These are phyloP conservation scores for Gavia stellata DNA, from an alignment of 2,113 vertebrate genomes.

Conservation along the genomic window DNA sequence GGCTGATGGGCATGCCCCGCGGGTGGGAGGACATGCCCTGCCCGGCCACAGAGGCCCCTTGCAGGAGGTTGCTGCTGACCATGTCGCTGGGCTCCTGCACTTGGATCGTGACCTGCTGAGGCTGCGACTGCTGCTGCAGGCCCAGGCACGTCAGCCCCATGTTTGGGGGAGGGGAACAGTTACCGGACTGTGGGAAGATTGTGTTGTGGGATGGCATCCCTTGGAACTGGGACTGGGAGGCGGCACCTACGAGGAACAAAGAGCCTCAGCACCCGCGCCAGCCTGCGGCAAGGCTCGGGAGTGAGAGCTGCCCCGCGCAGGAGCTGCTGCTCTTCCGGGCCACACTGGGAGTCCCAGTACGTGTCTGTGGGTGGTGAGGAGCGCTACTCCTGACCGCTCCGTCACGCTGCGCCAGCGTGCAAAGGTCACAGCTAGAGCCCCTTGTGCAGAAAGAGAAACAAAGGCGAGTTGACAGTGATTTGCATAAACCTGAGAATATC, in stretches of 20 bases:
- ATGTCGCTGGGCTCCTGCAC: slow-evolving; percentile 88
- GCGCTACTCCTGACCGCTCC: accelerated
- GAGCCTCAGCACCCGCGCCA: neutral
- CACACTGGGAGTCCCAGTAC: neutral
- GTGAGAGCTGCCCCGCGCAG: accelerated
- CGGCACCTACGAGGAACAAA: slow-evolving; percentile 69
- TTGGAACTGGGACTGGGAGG: slow-evolving; percentile 86
- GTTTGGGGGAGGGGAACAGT: slow-evolving; percentile 83
- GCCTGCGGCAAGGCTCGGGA: accelerated
- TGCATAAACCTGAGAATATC: neutral
- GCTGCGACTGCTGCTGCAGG: slow-evolving; percentile 78
- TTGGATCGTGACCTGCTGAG: slow-evolving; percentile 94
- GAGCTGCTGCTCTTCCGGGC: neutral
- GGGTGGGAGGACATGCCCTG: slow-evolving; percentile 25
- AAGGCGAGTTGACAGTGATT: neutral
- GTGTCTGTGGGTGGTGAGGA: accelerated
- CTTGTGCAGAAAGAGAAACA: neutral
- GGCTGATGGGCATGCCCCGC: slow-evolving; percentile 63
- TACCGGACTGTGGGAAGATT: slow-evolving; percentile 84
- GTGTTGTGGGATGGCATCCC: slow-evolving; percentile 75
- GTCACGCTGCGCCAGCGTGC: neutral
- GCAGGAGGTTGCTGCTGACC: slow-evolving; percentile 67
- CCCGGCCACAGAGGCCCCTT: slow-evolving; percentile 27
- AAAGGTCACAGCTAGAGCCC: neutral
- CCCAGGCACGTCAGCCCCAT: slow-evolving; percentile 80